phyloP scores from a whole-genome alignment of 2,113 vertebrate species.

The Larimichthys polyactis region DNA sequence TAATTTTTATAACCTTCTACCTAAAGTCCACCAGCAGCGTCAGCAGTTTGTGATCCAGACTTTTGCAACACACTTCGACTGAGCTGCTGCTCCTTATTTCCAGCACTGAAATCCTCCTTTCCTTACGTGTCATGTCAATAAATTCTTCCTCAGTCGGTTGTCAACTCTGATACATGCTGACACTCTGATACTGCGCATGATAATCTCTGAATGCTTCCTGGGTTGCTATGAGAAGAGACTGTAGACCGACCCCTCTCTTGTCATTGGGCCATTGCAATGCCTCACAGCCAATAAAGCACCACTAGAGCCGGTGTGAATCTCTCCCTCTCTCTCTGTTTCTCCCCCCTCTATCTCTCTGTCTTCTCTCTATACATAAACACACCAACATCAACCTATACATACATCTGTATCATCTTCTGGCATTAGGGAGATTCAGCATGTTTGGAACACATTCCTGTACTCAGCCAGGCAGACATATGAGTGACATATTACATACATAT shows the following conservation, averaged over 20 bases:
- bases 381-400: not conserved
- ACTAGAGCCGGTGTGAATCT: slow-evolving; percentile 38
- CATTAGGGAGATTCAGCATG: not conserved
- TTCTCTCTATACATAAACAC: slow-evolving; percentile 18
- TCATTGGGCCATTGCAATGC: slow-evolving; percentile 59
- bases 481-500: not conserved
- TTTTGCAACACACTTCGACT: not conserved
- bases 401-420: slow-evolving; percentile 1
- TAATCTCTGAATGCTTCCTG: slow-evolving; percentile 56
- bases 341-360: slow-evolving; percentile 3
- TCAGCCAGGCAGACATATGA: not conserved
- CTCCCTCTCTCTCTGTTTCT: slow-evolving; percentile 1
- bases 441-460: not conserved
- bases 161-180: slow-evolving; percentile 26
- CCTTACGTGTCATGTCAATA: not conserved
- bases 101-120: slow-evolving; percentile 5
- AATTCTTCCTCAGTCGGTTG: slow-evolving; percentile 15
- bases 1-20: not conserved
- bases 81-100: slow-evolving; percentile 6
- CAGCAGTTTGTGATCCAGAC: slow-evolving; percentile 10
- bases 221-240: slow-evolving; percentile 77
- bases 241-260: slow-evolving; percentile 53
- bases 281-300: slow-evolving; percentile 68
- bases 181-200: slow-evolving; percentile 33
- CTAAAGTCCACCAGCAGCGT: not conserved